These are phyloP conservation scores for Todiramphus saurophagus DNA, from an alignment of 2,113 vertebrate species.

Conservation along the genomic window DNA sequence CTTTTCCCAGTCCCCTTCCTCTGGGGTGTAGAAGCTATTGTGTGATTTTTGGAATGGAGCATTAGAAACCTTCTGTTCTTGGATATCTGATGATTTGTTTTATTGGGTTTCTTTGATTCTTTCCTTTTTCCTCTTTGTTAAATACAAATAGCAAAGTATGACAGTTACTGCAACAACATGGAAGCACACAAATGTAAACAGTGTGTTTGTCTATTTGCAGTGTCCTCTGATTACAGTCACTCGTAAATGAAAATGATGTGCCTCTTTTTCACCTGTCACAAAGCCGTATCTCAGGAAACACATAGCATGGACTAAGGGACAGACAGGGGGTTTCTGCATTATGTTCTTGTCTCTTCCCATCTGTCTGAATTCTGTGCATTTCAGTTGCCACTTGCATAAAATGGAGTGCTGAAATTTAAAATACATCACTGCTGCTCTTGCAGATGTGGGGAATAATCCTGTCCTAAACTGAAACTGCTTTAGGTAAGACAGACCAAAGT, in stretches of 20 bases:
- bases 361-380: neutral
- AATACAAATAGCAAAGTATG: neutral
- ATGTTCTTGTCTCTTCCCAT: neutral
- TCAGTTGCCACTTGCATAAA: neutral
- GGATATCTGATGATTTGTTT: neutral
- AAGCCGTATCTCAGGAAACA: neutral
- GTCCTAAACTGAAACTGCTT: neutral
- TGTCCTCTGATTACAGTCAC: neutral
- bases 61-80: neutral
- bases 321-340: neutral
- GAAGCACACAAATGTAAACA: neutral
- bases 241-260: neutral
- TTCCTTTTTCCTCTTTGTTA: neutral
- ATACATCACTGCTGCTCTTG: neutral
- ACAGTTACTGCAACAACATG: neutral
- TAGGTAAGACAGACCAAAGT: neutral
- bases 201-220: accelerated
- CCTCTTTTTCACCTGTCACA: neutral
- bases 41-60: neutral
- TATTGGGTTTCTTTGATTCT: neutral
- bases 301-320: neutral
- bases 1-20: neutral
- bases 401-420: neutral
- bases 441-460: neutral
- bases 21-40: neutral